Evolutionary conservation across 2,888 invertebrate genomes (phyloP).

Genomic region (Leistus spinibarbis): DNA sequence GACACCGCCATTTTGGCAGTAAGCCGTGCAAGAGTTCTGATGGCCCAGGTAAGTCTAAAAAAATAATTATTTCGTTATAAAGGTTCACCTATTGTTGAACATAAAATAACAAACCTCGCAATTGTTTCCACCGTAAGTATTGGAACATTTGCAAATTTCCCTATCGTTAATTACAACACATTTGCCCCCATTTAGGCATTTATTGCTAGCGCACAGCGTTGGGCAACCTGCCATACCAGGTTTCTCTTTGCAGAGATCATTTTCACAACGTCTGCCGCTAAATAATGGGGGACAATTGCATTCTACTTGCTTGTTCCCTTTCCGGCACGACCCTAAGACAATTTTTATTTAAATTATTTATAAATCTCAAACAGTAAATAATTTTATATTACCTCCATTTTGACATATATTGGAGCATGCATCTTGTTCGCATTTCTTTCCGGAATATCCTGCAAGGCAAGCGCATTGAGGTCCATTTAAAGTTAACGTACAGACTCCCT

Average conservation of each 20-base stretch:
- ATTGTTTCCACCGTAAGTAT: slow-evolving; percentile 62
- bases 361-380: background rate
- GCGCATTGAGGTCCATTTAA: slow-evolving; percentile 54
- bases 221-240: slow-evolving; percentile 48
- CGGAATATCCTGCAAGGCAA: slow-evolving; percentile 62
- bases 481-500: slow-evolving; percentile 56
- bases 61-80: background rate
- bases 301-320: slow-evolving; percentile 53
- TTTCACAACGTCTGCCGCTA: slow-evolving; percentile 61
- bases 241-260: slow-evolving; percentile 59
- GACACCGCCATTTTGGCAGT: slow-evolving; percentile 64
- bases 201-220: slow-evolving; percentile 40
- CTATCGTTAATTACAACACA: slow-evolving; percentile 59
- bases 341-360: background rate
- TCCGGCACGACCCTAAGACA: slow-evolving; percentile 51
- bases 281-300: slow-evolving; percentile 59
- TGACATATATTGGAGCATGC: slow-evolving; percentile 64
- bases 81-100: slow-evolving; percentile 3
- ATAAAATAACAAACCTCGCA: slow-evolving; percentile 58
- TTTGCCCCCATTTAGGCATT: slow-evolving; percentile 63
- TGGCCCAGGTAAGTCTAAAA: slow-evolving; percentile 61
- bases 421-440: slow-evolving; percentile 66
- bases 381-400: slow-evolving; percentile 60
- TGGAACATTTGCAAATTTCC: slow-evolving; percentile 63
- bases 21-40: slow-evolving; percentile 66